phyloP scores from a whole-genome alignment of 2,797 vertebrate genomes.

The Aeoliscus strigatus region DNA sequence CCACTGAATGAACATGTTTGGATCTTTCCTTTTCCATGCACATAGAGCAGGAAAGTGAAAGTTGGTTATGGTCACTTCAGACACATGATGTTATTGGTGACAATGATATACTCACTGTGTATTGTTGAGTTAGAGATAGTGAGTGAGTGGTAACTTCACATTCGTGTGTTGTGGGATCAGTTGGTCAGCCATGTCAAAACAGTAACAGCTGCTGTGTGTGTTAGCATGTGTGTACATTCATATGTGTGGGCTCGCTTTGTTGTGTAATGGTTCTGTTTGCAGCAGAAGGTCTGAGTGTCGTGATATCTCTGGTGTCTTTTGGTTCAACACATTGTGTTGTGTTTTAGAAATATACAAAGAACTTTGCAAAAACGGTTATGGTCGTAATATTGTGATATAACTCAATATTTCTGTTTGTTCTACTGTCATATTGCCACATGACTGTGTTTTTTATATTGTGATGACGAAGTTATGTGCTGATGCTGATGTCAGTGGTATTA shows the following conservation, averaged over 20 bases:
- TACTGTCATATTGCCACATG: too few species aligned
- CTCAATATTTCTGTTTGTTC: too few species aligned
- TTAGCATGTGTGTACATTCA: background rate
- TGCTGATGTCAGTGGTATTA: constrained; percentile 40
- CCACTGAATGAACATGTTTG: too few species aligned
- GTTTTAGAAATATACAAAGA: too few species aligned
- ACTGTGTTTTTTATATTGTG: too few species aligned
- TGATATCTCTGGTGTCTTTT: background rate
- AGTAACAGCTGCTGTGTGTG: constrained; percentile 34
- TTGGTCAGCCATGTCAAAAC: constrained; percentile 27
- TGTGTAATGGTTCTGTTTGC: constrained; percentile 18
- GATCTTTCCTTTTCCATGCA: too few species aligned
- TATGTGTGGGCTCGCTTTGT: background rate
- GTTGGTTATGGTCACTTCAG: too few species aligned
- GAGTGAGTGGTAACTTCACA: constrained; percentile 29
- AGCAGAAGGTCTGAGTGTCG: background rate
- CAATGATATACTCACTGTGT: too few species aligned
- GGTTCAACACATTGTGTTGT: constrained; percentile 4
- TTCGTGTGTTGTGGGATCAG: constrained; percentile 25
- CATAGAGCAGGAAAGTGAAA: too few species aligned
- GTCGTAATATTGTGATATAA: too few species aligned
- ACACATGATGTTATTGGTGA: too few species aligned
- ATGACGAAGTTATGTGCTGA: constrained; percentile 4
- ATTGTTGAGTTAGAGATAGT: background rate
- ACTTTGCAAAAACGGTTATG: too few species aligned